Evolutionary conservation across 2,797 vertebrate species (phyloP), one percentile per base, ranked within the genome.

Genomic region (Gila robusta): DNA sequence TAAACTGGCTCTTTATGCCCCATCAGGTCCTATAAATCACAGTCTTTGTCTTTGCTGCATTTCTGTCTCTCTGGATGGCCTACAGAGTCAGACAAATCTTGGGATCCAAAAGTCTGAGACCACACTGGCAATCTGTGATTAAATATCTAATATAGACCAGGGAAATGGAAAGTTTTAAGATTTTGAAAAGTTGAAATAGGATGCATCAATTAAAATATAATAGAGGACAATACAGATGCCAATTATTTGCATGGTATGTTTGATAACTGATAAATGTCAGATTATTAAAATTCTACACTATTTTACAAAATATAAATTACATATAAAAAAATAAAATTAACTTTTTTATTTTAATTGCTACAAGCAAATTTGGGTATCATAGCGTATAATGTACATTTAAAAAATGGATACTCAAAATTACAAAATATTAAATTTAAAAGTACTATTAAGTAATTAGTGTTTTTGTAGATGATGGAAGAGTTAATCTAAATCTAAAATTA

Each of bases 11-110:
- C 62, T 69, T 72, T 54, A 83, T 82, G 73, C 84, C 41, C 76
- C 56, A 72, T 86, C 87, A 71, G 32, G 56, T 83, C 66, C 72
- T 52, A 32, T 89, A 79, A 87, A 21, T 71, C 73, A 39, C 19
- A 16, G 52, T 41, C 69, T 37, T 73, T 72, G 83, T 70, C 74
- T 77, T 47, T 4, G 12, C 32, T 77, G n/a, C 44, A 5, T 70
- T 83, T 41, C 39, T 54, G 62, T 74, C 41, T 79, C 47, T 47
- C 28, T 80, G 4, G 26, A 73, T 35, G 39, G 12, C n/a, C 14
- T 23, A 35, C 37, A 67, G 72, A 37, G 26, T 64, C 28, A 26
- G 82, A 49, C 8, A 70, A 35, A 71, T 16, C 12, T 39, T n/a
- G 37, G 37, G 56, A n/a, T 59, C 54, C 12, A 78, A 78, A 49